A percentile compares a stretch with the other conserved stretches of the same genome.
phyloP scores from a whole-genome alignment of 2,797 vertebrate species.

The Podarcis lilfordi region DNA sequence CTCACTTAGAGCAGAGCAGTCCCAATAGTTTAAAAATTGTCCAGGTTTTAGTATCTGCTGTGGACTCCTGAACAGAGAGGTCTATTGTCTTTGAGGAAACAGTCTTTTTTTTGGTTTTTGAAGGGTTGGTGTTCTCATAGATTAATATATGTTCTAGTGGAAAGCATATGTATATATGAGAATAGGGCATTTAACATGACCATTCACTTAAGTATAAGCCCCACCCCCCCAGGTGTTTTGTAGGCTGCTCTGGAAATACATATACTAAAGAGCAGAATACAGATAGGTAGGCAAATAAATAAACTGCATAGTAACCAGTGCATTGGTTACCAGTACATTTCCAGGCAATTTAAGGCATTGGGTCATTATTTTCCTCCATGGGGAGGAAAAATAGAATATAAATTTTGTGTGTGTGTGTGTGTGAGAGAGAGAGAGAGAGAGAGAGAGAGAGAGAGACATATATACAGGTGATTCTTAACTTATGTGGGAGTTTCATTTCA shows the following conservation, averaged over 20 bases:
- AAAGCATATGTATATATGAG: background rate
- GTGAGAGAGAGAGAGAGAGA: too few species aligned
- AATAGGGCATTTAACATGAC: background rate
- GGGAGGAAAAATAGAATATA: too few species aligned
- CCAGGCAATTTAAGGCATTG: background rate
- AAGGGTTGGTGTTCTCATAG: constrained; percentile 40
- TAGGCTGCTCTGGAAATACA: background rate
- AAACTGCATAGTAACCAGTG: background rate
- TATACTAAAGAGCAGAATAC: too few species aligned
- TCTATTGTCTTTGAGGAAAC: background rate
- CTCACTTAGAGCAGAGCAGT: constrained; percentile 42
- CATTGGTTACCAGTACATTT: background rate
- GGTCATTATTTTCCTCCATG: background rate
- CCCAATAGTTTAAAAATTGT: constrained; percentile 43
- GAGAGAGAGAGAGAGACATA: too few species aligned
- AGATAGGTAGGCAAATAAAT: background rate
- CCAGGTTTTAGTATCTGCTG: constrained; percentile 35
- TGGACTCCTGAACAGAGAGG: background rate
- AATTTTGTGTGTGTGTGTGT: too few species aligned
- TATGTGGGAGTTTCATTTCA: too few species aligned
- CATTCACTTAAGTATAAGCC: background rate
- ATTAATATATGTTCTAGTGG: background rate
- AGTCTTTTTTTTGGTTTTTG: constrained; percentile 39
- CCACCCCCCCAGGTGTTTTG: too few species aligned
- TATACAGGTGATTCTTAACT: too few species aligned